phyloP scores from a whole-genome alignment of 2,888 invertebrate species.

The Hetaerina titia region DNA sequence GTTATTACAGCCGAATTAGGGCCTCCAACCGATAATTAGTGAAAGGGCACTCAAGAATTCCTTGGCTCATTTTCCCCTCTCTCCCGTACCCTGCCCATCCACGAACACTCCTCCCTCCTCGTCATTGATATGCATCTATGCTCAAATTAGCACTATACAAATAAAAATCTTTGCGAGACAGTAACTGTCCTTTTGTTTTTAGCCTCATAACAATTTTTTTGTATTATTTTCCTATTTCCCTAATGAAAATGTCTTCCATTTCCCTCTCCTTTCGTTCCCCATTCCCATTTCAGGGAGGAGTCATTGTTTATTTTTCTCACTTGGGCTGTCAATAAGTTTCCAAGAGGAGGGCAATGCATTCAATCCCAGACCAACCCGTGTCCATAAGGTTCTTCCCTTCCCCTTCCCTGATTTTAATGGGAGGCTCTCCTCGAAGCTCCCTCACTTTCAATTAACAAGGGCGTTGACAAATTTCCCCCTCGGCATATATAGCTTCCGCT shows the following conservation, averaged over 20 bases:
- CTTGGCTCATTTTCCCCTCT: background rate
- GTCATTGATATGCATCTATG: slow-evolving; percentile 58
- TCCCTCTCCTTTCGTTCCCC: background rate
- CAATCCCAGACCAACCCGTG: too few species aligned
- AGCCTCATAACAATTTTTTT: background rate
- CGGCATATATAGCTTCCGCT: too few species aligned
- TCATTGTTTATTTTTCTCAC: too few species aligned
- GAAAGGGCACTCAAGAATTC: background rate
- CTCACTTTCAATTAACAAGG: too few species aligned
- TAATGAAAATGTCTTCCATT: background rate
- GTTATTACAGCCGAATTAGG: background rate
- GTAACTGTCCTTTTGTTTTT: background rate
- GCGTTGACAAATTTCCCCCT: too few species aligned
- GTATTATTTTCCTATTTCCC: background rate
- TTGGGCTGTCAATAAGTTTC: background rate
- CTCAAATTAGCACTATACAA: slow-evolving; percentile 48
- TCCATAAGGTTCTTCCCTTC: too few species aligned
- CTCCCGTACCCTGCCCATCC: background rate
- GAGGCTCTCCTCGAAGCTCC: too few species aligned
- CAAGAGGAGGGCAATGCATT: background rate
- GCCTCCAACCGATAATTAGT: background rate
- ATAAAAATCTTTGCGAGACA: slow-evolving; percentile 33
- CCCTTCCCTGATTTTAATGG: too few species aligned
- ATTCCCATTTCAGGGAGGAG: background rate
- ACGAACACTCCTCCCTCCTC: background rate